Evolutionary conservation across 1,140 invertebrate species (phyloP), one percentile per base, ranked within the genome.

Genomic region (Planococcus citri): DNA sequence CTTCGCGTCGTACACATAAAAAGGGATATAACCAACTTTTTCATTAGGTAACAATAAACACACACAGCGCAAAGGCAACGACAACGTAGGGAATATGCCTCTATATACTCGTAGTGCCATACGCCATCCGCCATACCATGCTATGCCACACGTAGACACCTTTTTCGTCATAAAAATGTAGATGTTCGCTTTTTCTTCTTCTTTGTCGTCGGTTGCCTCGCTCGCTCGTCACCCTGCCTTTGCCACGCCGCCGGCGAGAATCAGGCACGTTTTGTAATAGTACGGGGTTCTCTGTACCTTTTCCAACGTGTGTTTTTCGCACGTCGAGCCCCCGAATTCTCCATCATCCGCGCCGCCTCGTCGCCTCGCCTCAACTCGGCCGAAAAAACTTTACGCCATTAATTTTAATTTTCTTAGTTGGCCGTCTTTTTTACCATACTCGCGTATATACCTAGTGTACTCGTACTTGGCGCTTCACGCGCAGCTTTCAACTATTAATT

Each of bases 41-140:
- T 51, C 41, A 51, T 51, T 51, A 51, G 41, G 41, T 51, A 51
- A 51, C 41, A 51, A 51, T 51, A 51, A 51, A 51, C 12, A 51
- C 12, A n/a, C n/a, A n/a, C n/a, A n/a, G n/a, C n/a, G n/a, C n/a
- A n/a, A n/a, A n/a, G n/a, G n/a, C n/a, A n/a, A n/a, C n/a, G n/a
- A n/a, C n/a, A 51, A 17, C n/a, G 41, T 9, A 51, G 41, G 41
- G 41, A 51, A 51, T 51, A 51, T 3, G 29, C 29, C 4, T 3
- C 29, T 12, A 6, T 33, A 33, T 33, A 12, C 29, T 33, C n/a
- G n/a, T n/a, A n/a, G n/a, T n/a, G n/a, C n/a, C n/a, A n/a, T n/a
- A n/a, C n/a, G n/a, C n/a, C n/a, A n/a, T n/a, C n/a, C n/a, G n/a
- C n/a, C n/a, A n/a, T n/a, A n/a, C 12, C 29, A 33, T 12, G 12